Conservation (phyloP, 2,888 invertebrate genomes). For the Nudaria mundana region DNA sequence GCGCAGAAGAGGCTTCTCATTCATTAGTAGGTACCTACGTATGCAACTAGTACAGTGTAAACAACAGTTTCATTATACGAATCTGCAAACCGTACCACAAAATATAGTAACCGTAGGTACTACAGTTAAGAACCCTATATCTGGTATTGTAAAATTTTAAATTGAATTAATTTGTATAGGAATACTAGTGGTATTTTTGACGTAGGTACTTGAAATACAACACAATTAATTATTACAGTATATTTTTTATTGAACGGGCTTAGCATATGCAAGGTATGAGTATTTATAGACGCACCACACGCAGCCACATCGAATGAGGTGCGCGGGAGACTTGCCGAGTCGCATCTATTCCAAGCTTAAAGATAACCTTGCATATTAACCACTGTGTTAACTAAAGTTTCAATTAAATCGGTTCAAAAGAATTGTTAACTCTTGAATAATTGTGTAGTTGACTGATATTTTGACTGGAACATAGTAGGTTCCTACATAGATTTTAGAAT, state of each 20-base stretch:
- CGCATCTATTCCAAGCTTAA: slow-evolving; percentile 70
- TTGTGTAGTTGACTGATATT: too few relatives aligned
- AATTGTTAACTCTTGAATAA: too few relatives aligned
- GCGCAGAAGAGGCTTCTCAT: slow-evolving; percentile 46
- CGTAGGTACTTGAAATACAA: slow-evolving; percentile 30
- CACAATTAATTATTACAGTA: too few relatives aligned
- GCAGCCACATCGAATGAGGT: slow-evolving; percentile 56
- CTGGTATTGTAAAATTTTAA: slow-evolving; percentile 17
- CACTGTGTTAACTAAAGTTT: too few relatives aligned
- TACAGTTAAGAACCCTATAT: slow-evolving; percentile 13
- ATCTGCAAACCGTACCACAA: slow-evolving; percentile 20
- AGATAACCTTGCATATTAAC: slow-evolving; percentile 63
- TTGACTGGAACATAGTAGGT: too few relatives aligned
- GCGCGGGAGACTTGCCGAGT: slow-evolving; percentile 66
- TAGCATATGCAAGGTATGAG: slow-evolving; percentile 47
- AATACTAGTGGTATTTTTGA: slow-evolving; percentile 26
- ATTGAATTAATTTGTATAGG: slow-evolving; percentile 12
- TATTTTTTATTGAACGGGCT: slow-evolving; percentile 54
- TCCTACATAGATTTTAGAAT: too few relatives aligned
- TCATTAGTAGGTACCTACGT: slow-evolving; percentile 20
- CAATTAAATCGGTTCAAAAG: too few relatives aligned
- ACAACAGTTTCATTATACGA: slow-evolving; percentile 33
- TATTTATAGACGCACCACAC: slow-evolving; percentile 78
- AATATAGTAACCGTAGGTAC: slow-evolving; percentile 2
- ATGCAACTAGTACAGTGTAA: slow-evolving; percentile 32